Base-by-base conservation (phyloP, 2,113 vertebrate species). In the Antennarius striatus region DNA sequence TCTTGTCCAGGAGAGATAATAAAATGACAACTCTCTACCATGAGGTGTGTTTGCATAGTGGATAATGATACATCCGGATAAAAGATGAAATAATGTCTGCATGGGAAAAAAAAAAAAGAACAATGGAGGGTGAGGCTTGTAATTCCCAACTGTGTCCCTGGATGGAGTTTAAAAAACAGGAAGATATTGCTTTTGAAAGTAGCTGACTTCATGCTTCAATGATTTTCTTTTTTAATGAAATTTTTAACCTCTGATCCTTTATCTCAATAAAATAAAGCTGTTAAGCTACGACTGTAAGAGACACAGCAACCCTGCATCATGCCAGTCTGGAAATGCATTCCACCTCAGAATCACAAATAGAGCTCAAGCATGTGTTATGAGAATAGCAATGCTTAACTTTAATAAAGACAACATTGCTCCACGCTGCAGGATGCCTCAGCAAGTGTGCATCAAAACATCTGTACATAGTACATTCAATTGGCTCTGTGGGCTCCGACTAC, bases 371-470 rank as follows among this genome's bases (percentile, higher is more conserved):
- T 86, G 82, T 68, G 68, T 85, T 55, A 52, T 36, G 63, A 74
- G 70, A 71, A 72, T 63, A 67, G 77, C 79, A 52, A 68, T 70
- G 71, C 72, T 86, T 82, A 77, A 72, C 83, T 84, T 87, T 88
- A 85, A 87, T 82, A 88, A 80, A 87, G 73, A 74, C 67, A 76
- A 79, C 77, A 82, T 81, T 82, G 81, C 80, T 84, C 76, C 43
- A 60, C 80, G 3, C 80, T 6, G 66, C 88, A 55, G 85, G 80
- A 82, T 69, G 63, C 65, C 84, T 77, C 81, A 59, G 69, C 63
- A 67, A 79, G 76, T 28, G 70, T 75, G 72, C 68, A 84, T 85
- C 68, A 75, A 81, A 84, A 85, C 72, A 82, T 79, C 82, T 77
- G 84, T 77, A 77, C 71, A 62, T 68, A 69, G 56, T 68, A 39